Conservation (phyloP, 2,888 invertebrate species). For the Hoplodrina blanda region DNA sequence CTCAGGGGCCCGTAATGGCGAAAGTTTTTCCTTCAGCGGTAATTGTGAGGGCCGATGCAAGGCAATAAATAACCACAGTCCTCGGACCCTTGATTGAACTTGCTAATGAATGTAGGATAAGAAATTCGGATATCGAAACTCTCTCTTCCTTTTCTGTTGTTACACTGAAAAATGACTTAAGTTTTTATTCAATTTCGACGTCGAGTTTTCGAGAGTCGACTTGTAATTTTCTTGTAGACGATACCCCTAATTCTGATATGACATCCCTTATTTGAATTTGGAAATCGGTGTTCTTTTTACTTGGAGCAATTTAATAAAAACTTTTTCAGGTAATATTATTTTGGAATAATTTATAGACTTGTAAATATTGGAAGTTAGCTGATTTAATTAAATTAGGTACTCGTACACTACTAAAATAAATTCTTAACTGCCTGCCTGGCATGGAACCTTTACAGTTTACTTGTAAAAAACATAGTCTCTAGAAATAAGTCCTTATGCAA, state of each 20-base stretch:
- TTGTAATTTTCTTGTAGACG: conserved; percentile 55
- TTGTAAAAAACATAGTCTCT: too few relatives aligned
- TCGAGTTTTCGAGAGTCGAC: conserved; percentile 39
- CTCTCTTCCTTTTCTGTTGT: conserved; percentile 33
- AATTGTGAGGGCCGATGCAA: conserved; percentile 89
- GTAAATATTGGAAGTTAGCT: conserved; percentile 15
- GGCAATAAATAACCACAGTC: conserved; percentile 89
- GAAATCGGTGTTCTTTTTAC: conserved; percentile 53
- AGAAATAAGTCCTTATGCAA: too few relatives aligned
- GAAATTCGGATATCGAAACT: conserved; percentile 84
- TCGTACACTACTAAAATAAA: too few relatives aligned
- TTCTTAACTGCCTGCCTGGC: too few relatives aligned
- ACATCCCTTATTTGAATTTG: conserved; percentile 60
- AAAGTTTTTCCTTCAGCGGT: conserved; percentile 88
- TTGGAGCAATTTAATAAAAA: conserved; percentile 30
- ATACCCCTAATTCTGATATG: conserved; percentile 52
- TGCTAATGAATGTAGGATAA: conserved; percentile 90
- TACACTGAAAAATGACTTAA: conserved; percentile 83
- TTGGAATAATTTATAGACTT: conserved; percentile 45
- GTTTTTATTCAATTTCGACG: conserved; percentile 73
- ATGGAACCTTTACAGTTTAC: too few relatives aligned
- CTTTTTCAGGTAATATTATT: conserved; percentile 42
- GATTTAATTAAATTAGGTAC: neutral
- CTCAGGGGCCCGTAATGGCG: conserved; percentile 86
- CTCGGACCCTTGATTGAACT: conserved; percentile 89